Evolutionary conservation across 2,797 vertebrate species (phyloP), one percentile per base, ranked within the genome.

Genomic region (Lophotriccus pileatus): DNA sequence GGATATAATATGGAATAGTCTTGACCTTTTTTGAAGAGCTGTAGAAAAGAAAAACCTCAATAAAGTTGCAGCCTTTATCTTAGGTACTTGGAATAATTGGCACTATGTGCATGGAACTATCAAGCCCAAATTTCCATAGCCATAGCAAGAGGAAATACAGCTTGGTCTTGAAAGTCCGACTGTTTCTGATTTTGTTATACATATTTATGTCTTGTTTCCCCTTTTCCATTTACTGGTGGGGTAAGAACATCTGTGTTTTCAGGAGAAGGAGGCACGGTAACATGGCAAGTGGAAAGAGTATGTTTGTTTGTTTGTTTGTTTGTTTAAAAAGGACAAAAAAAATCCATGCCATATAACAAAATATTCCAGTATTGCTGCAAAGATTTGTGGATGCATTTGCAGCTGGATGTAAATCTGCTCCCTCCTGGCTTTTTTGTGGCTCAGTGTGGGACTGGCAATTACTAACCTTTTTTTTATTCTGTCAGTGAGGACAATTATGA

Each of bases 401-500:
- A 82, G 30, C 41, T 74, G 49, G 47, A 44, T 89, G 15, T 74
- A 84, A 79, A 77, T 81, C 72, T 88, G 25, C n/a, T 90, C n/a
- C 43, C 50, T 93, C 30, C 75, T 84, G 50, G 27, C 36, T 94
- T 87, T 67, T 67, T 93, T 90, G 75, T 78, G 74, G 68, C 43
- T 93, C 41, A 49, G 0, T 78, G 55, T 87, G 66, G 58, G 43
- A 77, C 77, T 94, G 63, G 52, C 66, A 92, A 50, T 92, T 96
- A 92, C 8, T 79, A 94, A 59, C 49, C 21, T 86, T 89, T 80
- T 94, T 92, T 92, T 89, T 23, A 89, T 94, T 94, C 96, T 97
- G 91, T 97, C 97, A 93, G 66, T 96, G 87, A 94, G 73, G 53
- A 96, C 79, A 95, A 96, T 97, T 98, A 96, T 69, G 93, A 96